Base-by-base conservation (phyloP, 2,113 vertebrate genomes). In the Myrmecophaga tridactyla region DNA sequence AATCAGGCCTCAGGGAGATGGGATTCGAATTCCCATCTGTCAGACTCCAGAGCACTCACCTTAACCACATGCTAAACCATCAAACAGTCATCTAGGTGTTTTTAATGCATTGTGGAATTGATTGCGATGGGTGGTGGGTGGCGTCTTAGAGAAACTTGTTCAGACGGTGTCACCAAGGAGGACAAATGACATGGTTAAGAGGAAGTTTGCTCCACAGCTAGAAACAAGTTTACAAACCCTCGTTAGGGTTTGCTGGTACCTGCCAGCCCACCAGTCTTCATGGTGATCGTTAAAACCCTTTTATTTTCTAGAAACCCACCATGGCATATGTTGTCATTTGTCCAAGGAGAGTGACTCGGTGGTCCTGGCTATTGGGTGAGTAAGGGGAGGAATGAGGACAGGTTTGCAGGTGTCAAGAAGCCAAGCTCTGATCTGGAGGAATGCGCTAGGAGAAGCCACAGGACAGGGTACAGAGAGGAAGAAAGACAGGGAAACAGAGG, bases 311-410 rank as follows among this genome's bases (percentile, higher is more conserved):
- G 99, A 98, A 94, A 95, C 97, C 41, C 97, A 99, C 0, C 98
- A 99, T 53, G 93, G 90, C 29, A 65, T 99, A 48, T 99, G 99
- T 92, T 96, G 97, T 51, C 96, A 58, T 73, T 97, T 99, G 27
- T 98, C 98, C 96, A 98, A 96, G 96, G 98, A 98, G 92, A 98
- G 98, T 2, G 97, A 98, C 43, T 98, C 99, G 0, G 98, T 99
- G n/a, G 98, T 99, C 78, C 97, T 99, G 25, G 98, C 99, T 70
- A 98, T 99, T 43, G 98, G 98, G 99, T 99, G 97, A 98, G 98
- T 98, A 89, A 91, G 3, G n/a, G 13, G 13, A 5, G 4, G 1
- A 60, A 25, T 82, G 15, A 31, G 4, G 1, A 25, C 18, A 10
- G 8, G 7, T 58, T 58, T 58, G 23, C 56, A 46, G 76, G 36